These are phyloP conservation scores for Nettapus auritus DNA, from an alignment of 2,113 vertebrate genomes.

Conservation along the genomic window DNA sequence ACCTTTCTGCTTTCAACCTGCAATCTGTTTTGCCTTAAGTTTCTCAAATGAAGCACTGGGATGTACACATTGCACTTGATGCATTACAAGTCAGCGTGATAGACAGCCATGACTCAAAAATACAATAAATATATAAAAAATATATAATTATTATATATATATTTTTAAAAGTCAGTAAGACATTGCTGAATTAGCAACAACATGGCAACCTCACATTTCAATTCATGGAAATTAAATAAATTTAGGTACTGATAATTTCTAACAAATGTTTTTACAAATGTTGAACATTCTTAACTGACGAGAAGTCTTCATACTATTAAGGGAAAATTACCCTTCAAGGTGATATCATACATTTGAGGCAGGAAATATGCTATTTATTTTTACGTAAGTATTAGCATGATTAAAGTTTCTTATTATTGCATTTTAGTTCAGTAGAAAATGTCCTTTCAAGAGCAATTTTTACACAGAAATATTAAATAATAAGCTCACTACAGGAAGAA, in stretches of 20 bases:
- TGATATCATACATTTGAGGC: neutral
- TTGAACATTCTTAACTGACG: neutral
- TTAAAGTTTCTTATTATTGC: neutral
- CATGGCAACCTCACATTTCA: neutral
- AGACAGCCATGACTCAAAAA: neutral
- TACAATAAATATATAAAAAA: no score
- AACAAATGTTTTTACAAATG: neutral
- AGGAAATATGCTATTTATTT: neutral
- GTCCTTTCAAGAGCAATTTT: neutral
- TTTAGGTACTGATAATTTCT: neutral
- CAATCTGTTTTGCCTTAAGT: neutral
- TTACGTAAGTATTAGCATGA: neutral
- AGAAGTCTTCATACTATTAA: neutral
- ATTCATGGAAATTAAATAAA: neutral
- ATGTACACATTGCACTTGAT: accelerated
- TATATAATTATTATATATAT: no score
- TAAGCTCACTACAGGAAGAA: neutral
- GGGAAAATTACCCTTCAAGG: neutral
- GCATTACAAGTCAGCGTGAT: neutral
- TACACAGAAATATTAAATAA: neutral
- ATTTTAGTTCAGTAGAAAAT: neutral
- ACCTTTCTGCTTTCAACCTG: neutral
- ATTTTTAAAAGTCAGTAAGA: neutral
- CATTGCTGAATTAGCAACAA: neutral
- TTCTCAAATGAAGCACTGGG: neutral